These are phyloP conservation scores for Nothobranchius kuhntae DNA, from an alignment of 2,113 vertebrate species.

Conservation along the genomic window DNA sequence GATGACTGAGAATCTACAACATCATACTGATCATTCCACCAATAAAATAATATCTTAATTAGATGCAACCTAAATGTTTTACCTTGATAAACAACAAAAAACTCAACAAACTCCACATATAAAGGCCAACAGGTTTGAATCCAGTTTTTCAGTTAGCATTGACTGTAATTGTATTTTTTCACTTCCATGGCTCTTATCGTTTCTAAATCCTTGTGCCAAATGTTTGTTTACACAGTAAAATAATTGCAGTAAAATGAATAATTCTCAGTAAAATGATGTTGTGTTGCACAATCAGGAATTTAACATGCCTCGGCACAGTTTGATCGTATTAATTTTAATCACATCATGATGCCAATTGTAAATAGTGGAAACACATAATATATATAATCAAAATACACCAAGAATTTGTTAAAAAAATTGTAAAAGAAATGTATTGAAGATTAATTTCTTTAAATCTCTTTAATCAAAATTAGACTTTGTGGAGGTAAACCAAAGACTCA, in stretches of 20 bases:
- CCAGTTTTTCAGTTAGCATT: too few species aligned
- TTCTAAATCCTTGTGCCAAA: too few species aligned
- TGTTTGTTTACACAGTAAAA: too few species aligned
- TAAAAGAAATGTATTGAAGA: neutral
- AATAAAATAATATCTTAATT: too few species aligned
- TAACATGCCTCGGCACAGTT: neutral
- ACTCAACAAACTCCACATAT: too few species aligned
- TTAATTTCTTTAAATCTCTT: neutral
- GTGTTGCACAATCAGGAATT: slow-evolving; percentile 3
- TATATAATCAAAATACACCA: slow-evolving; percentile 13
- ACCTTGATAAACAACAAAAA: too few species aligned
- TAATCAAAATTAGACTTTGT: slow-evolving; percentile 6
- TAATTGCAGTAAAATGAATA: slow-evolving; percentile 1
- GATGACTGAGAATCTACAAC: too few species aligned
- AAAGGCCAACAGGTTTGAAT: too few species aligned
- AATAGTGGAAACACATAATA: slow-evolving; percentile 14
- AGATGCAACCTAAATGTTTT: too few species aligned
- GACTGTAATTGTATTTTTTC: too few species aligned
- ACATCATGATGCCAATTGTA: neutral
- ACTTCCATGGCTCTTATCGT: too few species aligned
- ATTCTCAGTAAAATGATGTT: slow-evolving; percentile 7
- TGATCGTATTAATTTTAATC: slow-evolving; percentile 1
- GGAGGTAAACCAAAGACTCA: neutral
- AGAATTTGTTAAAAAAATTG: slow-evolving; percentile 1
- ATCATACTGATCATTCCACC: too few species aligned